Conservation (phyloP, 1,140 invertebrate genomes). For the Drosophila nikananu region DNA sequence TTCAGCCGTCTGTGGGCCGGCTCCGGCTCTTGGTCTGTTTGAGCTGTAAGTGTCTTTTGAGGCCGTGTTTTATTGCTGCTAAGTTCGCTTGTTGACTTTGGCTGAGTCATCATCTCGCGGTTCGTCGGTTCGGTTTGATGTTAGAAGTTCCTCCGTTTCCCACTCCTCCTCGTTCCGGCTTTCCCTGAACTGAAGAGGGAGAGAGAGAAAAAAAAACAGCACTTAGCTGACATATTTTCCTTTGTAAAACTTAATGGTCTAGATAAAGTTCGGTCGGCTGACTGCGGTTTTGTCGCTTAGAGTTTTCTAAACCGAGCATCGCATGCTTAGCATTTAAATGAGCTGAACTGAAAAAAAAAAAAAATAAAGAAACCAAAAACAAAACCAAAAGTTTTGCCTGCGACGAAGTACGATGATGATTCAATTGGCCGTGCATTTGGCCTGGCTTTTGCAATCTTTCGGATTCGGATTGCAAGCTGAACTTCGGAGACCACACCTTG, state of each 20-base stretch:
- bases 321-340: conserved; percentile 73
- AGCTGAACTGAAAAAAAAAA: conserved; percentile 17
- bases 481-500: conserved; percentile 52
- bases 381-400: conserved; percentile 34
- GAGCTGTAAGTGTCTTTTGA: conserved; percentile 59
- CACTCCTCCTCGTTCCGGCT: not conserved
- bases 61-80: conserved; percentile 75
- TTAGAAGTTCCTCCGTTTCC: conserved; percentile 56
- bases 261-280: conserved; percentile 71
- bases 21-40: conserved; percentile 30
- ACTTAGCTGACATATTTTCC: conserved; percentile 77
- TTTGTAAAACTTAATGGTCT: conserved; percentile 80
- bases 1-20: conserved; percentile 14
- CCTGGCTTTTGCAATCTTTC: conserved; percentile 41
- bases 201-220: conserved; percentile 24
- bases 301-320: conserved; percentile 41
- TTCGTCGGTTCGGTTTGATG: conserved; percentile 46
- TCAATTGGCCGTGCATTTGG: conserved; percentile 65
- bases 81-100: conserved; percentile 60
- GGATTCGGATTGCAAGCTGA: conserved; percentile 68
- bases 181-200: not conserved
- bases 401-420: conserved; percentile 56
- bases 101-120: conserved; percentile 68
- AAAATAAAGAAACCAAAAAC: not conserved
- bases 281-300: conserved; percentile 48